Evolutionary conservation across 2,888 invertebrate genomes (phyloP).

Genomic region (Panzeria rudis): DNA sequence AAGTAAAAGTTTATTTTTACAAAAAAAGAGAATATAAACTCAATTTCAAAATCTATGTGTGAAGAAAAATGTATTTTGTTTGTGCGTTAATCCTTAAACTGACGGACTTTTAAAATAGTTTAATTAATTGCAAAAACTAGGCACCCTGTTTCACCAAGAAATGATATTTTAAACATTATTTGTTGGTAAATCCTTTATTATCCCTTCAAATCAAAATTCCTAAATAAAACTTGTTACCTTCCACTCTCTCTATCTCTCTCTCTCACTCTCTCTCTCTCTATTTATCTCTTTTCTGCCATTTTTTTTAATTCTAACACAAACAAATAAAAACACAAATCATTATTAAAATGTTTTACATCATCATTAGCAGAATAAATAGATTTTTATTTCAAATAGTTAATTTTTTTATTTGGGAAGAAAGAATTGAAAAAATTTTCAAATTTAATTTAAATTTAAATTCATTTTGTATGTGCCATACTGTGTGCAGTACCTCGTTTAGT

Average conservation of each 20-base stretch:
- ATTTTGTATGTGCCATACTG: constrained; percentile 82
- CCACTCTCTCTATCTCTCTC: not conserved
- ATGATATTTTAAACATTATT: constrained; percentile 5
- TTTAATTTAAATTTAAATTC: not conserved
- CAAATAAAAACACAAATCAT: constrained; percentile 73
- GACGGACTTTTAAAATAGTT: not conserved
- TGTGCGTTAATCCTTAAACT: constrained; percentile 58
- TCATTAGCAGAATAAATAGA: constrained; percentile 30
- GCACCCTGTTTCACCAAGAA: not conserved
- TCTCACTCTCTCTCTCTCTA: constrained; percentile 1
- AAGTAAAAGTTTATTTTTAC: not conserved
- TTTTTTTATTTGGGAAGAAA: constrained; percentile 46
- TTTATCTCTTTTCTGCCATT: not conserved
- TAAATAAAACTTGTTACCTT: not conserved
- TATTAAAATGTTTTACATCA: constrained; percentile 66
- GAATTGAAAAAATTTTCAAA: not conserved
- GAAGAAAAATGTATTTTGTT: constrained; percentile 67
- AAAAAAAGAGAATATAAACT: constrained; percentile 41
- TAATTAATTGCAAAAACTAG: not conserved
- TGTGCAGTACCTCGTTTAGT: constrained; percentile 84
- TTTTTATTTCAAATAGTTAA: not conserved
- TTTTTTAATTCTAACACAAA: constrained; percentile 61
- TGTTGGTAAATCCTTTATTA: constrained; percentile 7
- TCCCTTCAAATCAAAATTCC: constrained; percentile 31
- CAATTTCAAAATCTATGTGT: constrained; percentile 68